These are phyloP conservation scores for Aplodontia rufa DNA, from an alignment of 2,113 vertebrate species.

Conservation along the genomic window DNA sequence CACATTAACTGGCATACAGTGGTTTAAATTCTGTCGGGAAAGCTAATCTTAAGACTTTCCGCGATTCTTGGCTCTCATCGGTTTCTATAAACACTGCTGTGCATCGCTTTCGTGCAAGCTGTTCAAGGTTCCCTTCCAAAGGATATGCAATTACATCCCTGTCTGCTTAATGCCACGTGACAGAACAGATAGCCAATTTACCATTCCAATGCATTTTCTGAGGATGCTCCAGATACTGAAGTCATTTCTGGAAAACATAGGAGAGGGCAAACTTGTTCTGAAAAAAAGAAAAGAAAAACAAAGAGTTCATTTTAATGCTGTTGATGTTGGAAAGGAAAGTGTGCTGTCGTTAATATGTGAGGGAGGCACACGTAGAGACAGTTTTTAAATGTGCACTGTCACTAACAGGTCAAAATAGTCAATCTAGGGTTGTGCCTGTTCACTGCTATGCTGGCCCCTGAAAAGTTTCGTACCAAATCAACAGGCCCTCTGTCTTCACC, in stretches of 20 bases:
- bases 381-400: neutral
- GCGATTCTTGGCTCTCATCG: neutral
- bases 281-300: conserved; percentile 44
- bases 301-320: neutral
- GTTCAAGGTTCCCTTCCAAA: neutral
- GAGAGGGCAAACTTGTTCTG: conserved; percentile 93
- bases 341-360: neutral
- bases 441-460: neutral
- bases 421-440: neutral
- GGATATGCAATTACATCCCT: neutral
- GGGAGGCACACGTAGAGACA: neutral
- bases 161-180: neutral
- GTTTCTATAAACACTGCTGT: neutral
- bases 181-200: conserved; percentile 78
- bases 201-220: conserved; percentile 99
- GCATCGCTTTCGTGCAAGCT: neutral
- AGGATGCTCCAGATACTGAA: conserved; percentile 99
- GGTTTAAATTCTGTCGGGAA: neutral
- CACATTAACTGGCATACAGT: neutral
- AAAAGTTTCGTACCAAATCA: neutral
- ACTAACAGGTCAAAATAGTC: neutral
- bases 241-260: conserved; percentile 98
- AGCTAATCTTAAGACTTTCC: neutral
- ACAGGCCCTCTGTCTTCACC: neutral
- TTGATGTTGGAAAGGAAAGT: neutral